Evolutionary conservation across 2,797 vertebrate genomes (phyloP).

Genomic region (Tragopan temminckii): DNA sequence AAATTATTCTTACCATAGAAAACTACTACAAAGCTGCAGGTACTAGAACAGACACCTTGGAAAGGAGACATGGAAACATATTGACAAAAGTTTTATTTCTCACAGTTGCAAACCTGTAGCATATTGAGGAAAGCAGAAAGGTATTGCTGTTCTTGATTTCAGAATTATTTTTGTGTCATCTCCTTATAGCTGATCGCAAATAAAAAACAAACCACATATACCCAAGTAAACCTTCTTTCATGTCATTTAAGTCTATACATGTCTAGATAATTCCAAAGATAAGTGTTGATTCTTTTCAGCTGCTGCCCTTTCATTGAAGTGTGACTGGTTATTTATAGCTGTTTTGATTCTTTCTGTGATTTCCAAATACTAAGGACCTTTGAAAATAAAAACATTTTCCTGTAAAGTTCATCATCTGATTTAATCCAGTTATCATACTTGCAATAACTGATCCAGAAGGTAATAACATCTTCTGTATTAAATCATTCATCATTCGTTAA

Average conservation of each 20-base stretch:
- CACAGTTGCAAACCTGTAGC: background rate
- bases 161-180: background rate
- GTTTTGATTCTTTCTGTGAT: background rate
- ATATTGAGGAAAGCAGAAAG: background rate
- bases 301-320: background rate
- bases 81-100: background rate
- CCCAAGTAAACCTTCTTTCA: background rate
- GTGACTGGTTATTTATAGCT: background rate
- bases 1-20: background rate
- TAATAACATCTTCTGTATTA: background rate
- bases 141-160: background rate
- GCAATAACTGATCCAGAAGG: background rate
- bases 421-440: background rate
- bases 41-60: background rate
- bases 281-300: background rate
- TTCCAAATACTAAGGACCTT: background rate
- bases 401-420: background rate
- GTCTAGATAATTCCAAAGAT: background rate
- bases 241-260: background rate
- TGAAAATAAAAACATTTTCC: conserved; percentile 29
- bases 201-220: background rate
- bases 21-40: background rate
- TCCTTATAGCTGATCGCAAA: background rate
- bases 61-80: background rate
- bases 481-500: background rate